Evolutionary conservation across 2,888 invertebrate genomes (phyloP).

Genomic region (Eubasilissa splendida): DNA sequence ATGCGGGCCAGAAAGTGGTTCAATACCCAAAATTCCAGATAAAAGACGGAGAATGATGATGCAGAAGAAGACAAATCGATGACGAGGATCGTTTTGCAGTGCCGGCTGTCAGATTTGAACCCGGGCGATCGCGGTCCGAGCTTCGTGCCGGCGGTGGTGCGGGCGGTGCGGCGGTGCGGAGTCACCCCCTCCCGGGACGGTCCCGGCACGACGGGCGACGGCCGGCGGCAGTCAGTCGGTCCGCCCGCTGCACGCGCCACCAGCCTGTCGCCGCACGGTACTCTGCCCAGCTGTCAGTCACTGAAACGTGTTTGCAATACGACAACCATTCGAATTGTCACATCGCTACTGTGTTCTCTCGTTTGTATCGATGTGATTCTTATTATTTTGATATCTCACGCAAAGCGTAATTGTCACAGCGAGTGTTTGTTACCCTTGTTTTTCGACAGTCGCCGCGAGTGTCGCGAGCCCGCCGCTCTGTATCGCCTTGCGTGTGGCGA

Average conservation of each 20-base stretch:
- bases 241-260: constrained; percentile 30
- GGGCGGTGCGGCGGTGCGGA: constrained; percentile 12
- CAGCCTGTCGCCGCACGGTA: background rate
- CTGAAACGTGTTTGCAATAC: background rate
- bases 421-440: constrained; percentile 12
- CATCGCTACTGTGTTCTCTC: no score
- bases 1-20: no score
- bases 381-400: background rate
- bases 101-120: constrained; percentile 13
- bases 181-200: background rate
- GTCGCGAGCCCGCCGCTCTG: background rate
- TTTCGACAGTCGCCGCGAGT: background rate
- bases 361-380: background rate
- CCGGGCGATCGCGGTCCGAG: background rate
- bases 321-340: background rate
- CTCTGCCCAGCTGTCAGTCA: background rate
- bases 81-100: constrained; percentile 18
- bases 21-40: no score
- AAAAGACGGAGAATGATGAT: no score
- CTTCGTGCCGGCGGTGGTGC: background rate
- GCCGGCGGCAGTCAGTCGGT: constrained; percentile 31
- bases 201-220: background rate
- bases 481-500: constrained; percentile 1
- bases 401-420: background rate
- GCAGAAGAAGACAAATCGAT: no score